Evolutionary conservation across 2,888 invertebrate genomes (phyloP).

Genomic region (Lymantria dispar): DNA sequence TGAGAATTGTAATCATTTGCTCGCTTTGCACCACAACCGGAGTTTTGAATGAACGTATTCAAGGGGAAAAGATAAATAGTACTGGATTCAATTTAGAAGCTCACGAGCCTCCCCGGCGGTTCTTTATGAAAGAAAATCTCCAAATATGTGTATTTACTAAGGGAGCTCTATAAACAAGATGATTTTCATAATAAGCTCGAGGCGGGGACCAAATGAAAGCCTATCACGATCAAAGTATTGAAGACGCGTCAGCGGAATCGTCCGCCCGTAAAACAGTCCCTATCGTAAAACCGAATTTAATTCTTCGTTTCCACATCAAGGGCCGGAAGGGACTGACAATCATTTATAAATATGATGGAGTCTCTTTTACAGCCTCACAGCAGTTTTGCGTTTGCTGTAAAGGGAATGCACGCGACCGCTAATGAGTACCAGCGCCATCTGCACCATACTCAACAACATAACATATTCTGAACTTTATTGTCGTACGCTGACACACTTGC

Average conservation of each 20-base stretch:
- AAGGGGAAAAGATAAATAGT: constrained; percentile 26
- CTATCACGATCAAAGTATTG: constrained; percentile 36
- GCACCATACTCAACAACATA: too few relatives aligned
- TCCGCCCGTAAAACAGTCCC: constrained; percentile 43
- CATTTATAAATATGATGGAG: constrained; percentile 35
- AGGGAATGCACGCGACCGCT: background rate
- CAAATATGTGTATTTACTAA: constrained; percentile 23
- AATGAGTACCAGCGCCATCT: background rate
- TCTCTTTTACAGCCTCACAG: constrained; percentile 20
- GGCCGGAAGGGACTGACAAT: constrained; percentile 31
- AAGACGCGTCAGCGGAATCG: constrained; percentile 41
- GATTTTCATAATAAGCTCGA: constrained; percentile 43
- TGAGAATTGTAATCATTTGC: constrained; percentile 22
- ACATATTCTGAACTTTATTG: too few relatives aligned
- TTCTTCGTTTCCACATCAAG: constrained; percentile 43
- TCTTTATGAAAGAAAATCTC: constrained; percentile 21
- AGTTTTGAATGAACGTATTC: constrained; percentile 26
- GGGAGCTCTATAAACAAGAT: constrained; percentile 40
- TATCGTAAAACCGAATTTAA: constrained; percentile 51
- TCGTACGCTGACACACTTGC: too few relatives aligned
- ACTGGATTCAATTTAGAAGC: constrained; percentile 20
- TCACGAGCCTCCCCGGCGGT: constrained; percentile 9
- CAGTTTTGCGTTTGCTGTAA: constrained; percentile 13
- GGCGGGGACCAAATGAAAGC: constrained; percentile 32
- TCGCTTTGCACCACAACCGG: constrained; percentile 15